Base-by-base conservation (phyloP, 2,888 invertebrate species). In the Thymelicus lineola region DNA sequence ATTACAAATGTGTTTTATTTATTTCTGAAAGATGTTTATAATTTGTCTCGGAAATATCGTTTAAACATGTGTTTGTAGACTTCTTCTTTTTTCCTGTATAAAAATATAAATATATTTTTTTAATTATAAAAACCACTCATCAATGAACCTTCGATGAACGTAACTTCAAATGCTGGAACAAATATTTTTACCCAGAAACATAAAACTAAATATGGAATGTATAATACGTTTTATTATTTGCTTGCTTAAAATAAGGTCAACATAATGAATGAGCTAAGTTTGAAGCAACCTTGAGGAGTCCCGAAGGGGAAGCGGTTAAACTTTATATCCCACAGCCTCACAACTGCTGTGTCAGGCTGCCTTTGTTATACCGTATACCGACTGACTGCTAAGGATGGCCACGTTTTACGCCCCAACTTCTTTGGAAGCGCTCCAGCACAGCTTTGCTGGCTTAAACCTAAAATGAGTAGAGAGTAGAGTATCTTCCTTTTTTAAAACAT, bases 351-450 rank as follows among this genome's bases (percentile, higher is more conserved):
- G 67, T 66, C 60, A 72, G 50, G 58, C 55, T 67, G 79, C 77
- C 79, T 79, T 78, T 79, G 77, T 80, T 76, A 76, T 73, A 66
- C 76, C 75, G 75, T 76, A 76, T 73, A 66, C 76, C 75, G 75
- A 70, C 80, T 77, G 77, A 79, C 80, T 82, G 83, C 76, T 80
- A 79, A 83, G 80, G 83, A 83, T 82, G 79, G 87, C 83, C 86
- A 82, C 86, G 86, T 87, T 88, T 85, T 73, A 71, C 73, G 72
- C 82, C 77, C 75, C 73, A 85, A 89, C 79, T 89, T 88, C 85
- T 84, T 90, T 91, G 91, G 90, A 88, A 76, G 80, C 75, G 73
- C 81, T 90, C 90, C 91, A 90, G 83, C 74, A 7, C n/a, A 14
- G 45, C 15, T 53, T 35, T 48, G 36, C 36, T 9, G 17, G 38